Evolutionary conservation across 2,113 vertebrate genomes (phyloP), one percentile per base, ranked within the genome.

Genomic region (Indicator indicator): DNA sequence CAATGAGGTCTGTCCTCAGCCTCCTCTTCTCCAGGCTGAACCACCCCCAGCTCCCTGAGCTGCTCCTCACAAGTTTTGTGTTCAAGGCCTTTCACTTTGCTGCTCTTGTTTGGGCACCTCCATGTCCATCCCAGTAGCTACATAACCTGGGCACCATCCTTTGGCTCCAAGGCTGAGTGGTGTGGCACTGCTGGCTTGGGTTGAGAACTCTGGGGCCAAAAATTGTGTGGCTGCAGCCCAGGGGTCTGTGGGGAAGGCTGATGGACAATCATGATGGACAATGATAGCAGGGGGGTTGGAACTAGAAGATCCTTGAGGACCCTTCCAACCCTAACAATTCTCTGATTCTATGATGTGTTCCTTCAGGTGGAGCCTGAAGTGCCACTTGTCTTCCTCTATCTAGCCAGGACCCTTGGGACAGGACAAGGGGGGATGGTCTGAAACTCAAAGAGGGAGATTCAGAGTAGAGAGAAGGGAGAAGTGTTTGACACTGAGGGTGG

Each of bases 401-500:
- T 50, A 50, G 48, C 48, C 17, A 21, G 20, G 48, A 9, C 20
- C 11, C 14, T 46, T 46, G 46, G 46, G 50, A 33, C 0, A 26
- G 60, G 18, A 30, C 17, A 42, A 52, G 30, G 54, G 3, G 21
- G 6, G 12, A 23, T 16, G 46, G 26, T 32, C 54, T 82, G 36
- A 24, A 33, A 46, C 28, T 63, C 23, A 40, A 62, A 55, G 28
- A 46, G 18, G 9, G 7, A 74, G 46, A 48, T 58, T 70, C 9
- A 63, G 12, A 16, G 16, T 26, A 6, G 16, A 56, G 6, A 17
- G 0, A 14, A 62, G 17, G 18, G 42, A 69, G 28, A 48, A 3
- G 7, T 52, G 42, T 11, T 21, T 40, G n/a, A 16, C 0, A 0
- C 0, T 30, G 24, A 62, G 46, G 26, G 17, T 60, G 27, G 32